Evolutionary conservation across 2,797 vertebrate species (phyloP), one percentile per base, ranked within the genome.

Genomic region (Clarias platycephalus): DNA sequence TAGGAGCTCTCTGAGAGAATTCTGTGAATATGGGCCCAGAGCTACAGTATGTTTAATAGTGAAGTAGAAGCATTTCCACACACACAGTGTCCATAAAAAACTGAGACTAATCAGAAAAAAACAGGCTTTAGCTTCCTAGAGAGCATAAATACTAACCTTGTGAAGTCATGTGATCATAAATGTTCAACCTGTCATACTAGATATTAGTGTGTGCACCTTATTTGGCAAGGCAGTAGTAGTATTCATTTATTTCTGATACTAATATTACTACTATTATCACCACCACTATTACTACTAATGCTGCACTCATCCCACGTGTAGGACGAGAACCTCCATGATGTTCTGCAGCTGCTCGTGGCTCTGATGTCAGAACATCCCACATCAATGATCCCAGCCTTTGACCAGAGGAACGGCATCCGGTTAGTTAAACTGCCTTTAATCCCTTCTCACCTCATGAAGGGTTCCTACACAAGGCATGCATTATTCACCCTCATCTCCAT

Each of bases 281-380:
- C 9, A 57, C n/a, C 18, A n/a, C 4, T 71, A n/a, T 22, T n/a
- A n/a, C 60, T 53, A 72, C 16, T 71, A 34, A 37, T 22, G 44
- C n/a, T n/a, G 20, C 16, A 34, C 40, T 44, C 18, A 49, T 44
- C 26, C 10, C 10, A 31, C 7, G 12, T 28, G 24, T 93, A 99
- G 98, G 97, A 99, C 86, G 97, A 99, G 91, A 99, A 99, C 93
- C 93, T 99, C 79, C 97, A 98, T 92, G 98, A 99, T 91, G 97
- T 99, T 89, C 93, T 99, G 71, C 98, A 99, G 91, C 89, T 99
- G 84, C 95, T 99, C 88, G 98, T 99, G 80, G 98, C 97, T 87
- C 95, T 99, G 86, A 98, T 99, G 97, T 95, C 98, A 83, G 98
- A 99, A 90, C 97, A 98, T 87, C 98, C 98, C 44, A 91, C 93